phyloP scores from a whole-genome alignment of 2,113 vertebrate genomes.

The Lepisosteus oculatus region DNA sequence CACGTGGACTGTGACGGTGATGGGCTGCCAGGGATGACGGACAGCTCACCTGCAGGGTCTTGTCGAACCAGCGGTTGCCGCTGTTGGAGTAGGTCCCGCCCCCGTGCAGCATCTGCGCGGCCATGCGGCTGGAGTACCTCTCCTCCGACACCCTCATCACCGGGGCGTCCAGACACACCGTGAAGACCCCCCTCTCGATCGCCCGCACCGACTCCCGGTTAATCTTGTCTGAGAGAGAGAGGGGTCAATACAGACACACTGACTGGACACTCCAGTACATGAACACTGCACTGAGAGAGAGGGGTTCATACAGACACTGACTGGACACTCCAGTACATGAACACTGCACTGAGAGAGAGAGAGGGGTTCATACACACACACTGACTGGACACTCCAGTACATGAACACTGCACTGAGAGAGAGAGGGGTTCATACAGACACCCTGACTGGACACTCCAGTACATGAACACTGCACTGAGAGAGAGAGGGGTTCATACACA shows the following conservation, averaged over 20 bases:
- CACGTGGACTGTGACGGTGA: neutral
- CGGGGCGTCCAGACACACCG: slow-evolving; percentile 73
- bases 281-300: slow-evolving; percentile 38
- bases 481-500: too few relatives aligned
- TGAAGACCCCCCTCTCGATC: slow-evolving; percentile 77
- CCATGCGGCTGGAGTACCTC: slow-evolving; percentile 72
- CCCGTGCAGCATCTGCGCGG: slow-evolving; percentile 76
- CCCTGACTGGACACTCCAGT: too few relatives aligned
- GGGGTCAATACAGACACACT: slow-evolving; percentile 19
- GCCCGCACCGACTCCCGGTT: slow-evolving; percentile 74
- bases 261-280: too few relatives aligned
- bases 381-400: too few relatives aligned
- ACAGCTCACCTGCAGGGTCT: slow-evolving; percentile 73
- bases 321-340: too few relatives aligned
- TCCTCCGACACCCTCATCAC: slow-evolving; percentile 78
- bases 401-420: too few relatives aligned
- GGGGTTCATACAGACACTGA: slow-evolving; percentile 20
- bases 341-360: slow-evolving; percentile 34
- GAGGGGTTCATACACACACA: neutral
- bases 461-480: too few relatives aligned
- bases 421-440: too few relatives aligned
- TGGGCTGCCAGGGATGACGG: neutral
- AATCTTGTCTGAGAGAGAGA: slow-evolving; percentile 63
- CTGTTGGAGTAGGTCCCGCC: slow-evolving; percentile 80
- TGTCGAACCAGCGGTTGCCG: slow-evolving; percentile 84